A percentile compares a stretch with the other conserved stretches of the same genome.
phyloP scores from a whole-genome alignment of 92 coral and sea anemone genomes.

The Galaxea fascicularis region DNA sequence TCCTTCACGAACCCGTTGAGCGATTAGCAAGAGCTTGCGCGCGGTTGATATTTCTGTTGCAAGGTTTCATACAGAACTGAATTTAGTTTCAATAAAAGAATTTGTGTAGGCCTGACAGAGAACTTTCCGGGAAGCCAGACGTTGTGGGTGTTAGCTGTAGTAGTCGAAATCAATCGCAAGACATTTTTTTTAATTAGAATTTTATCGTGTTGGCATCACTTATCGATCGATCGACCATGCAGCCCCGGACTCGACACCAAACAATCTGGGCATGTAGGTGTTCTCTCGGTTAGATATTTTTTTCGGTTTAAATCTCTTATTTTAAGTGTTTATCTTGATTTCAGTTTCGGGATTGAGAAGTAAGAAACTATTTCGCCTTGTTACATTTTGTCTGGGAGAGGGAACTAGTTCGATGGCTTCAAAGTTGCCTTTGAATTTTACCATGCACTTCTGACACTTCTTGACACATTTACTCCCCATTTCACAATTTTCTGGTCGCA shows the following conservation, averaged over 20 bases:
- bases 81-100: not conserved
- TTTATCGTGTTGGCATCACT: not conserved
- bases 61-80: not conserved
- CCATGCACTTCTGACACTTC: no score
- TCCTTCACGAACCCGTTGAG: not conserved
- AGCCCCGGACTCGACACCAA: not conserved
- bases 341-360: not conserved
- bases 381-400: not conserved
- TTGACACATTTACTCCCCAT: not conserved
- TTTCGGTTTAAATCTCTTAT: not conserved
- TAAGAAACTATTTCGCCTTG: not conserved
- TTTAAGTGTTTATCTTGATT: not conserved
- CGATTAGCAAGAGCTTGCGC: not conserved
- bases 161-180: not conserved
- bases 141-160: not conserved
- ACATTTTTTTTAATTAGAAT: not conserved
- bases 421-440: not conserved
- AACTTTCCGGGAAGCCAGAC: not conserved
- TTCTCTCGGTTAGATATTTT: not conserved
- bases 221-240: not conserved
- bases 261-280: not conserved
- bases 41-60: not conserved
- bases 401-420: not conserved
- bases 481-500: not conserved
- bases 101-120: not conserved